Base-by-base conservation (phyloP, 2,888 invertebrate species). In the Morpho helenor region DNA sequence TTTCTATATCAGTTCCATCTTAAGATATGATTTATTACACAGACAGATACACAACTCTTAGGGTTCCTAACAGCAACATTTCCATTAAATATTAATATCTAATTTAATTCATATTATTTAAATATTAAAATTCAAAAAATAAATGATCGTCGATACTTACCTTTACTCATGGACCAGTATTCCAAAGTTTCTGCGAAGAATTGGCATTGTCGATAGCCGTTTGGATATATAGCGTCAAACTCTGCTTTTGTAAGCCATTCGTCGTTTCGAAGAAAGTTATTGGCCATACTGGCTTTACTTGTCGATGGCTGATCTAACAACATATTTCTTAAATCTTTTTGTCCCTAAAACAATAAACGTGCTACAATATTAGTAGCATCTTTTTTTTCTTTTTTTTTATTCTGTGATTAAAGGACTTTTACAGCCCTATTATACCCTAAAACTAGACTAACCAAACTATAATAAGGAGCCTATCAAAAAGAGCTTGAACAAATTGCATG, bases 241-340 rank as follows among this genome's bases (percentile, higher is more conserved):
- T 87, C 82, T 0, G 68, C 68, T 58, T 81, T 76, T 6, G 74
- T 74, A 40, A 83, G 75, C 9, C 77, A 55, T n/a, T 60, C 62
- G 8, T 40, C 55, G 9, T 22, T 56, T 8, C 66, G 62, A 2
- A 31, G 43, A 8, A 65, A 59, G 23, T 61, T 66, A 8, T 54
- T 68, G 0, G 66, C 61, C 1, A 63, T 61, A 10, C 62, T 70
- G 0, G 73, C 62, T n/a, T 67, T 64, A 45, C 75, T 77, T 0
- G 79, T 72, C 0, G 79, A 74, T 2, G 69, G 62, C 64, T 71
- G 66, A 8, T 69, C 74, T 7, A 76, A 49, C 8, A 88, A 64
- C 86, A 89, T 87, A 10, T 68, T 77, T 39, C 82, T 72, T 7
- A 88, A 69, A 68, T 87, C 84, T 66, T 84, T 85, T 72, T 88